Percentiles rank a stretch among this genome's conserved stretches.
phyloP scores from a whole-genome alignment of 2,888 invertebrate species.

The Acronicta leporina region DNA sequence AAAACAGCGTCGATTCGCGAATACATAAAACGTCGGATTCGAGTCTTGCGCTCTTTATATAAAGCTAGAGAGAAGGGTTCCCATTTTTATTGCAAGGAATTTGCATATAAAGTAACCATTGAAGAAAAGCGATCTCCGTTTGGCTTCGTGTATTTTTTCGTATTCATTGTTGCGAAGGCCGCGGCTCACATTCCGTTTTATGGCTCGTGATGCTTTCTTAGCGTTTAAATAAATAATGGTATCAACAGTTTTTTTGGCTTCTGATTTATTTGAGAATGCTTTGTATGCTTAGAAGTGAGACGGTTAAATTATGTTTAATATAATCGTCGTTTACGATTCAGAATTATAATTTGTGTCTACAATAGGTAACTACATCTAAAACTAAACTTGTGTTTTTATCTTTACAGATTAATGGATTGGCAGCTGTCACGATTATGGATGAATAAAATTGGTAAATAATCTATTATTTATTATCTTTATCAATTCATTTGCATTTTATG shows the following conservation, averaged over 20 bases:
- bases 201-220: conserved; percentile 82
- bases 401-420: conserved; percentile 77
- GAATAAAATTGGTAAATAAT: conserved; percentile 68
- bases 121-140: conserved; percentile 88
- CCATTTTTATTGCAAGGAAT: conserved; percentile 86
- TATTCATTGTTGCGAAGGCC: conserved; percentile 87
- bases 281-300: conserved; percentile 72
- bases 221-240: conserved; percentile 85
- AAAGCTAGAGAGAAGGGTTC: conserved; percentile 88
- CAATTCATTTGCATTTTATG: conserved; percentile 31
- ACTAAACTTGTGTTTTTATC: conserved; percentile 58
- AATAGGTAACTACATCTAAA: conserved; percentile 42
- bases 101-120: conserved; percentile 90
- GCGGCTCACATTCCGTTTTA: conserved; percentile 81
- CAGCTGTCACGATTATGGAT: conserved; percentile 67
- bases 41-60: conserved; percentile 83
- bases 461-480: conserved; percentile 35
- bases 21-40: conserved; percentile 87
- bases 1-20: conserved; percentile 87
- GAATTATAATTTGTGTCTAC: conserved; percentile 56
- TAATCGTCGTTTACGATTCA: conserved; percentile 62
- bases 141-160: conserved; percentile 80
- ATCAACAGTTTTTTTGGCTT: conserved; percentile 78
- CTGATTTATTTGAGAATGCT: conserved; percentile 78
- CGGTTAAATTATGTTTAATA: conserved; percentile 69